These are phyloP conservation scores for Phymatocera aterrima DNA, from an alignment of 2,888 invertebrate genomes.

Conservation along the genomic window DNA sequence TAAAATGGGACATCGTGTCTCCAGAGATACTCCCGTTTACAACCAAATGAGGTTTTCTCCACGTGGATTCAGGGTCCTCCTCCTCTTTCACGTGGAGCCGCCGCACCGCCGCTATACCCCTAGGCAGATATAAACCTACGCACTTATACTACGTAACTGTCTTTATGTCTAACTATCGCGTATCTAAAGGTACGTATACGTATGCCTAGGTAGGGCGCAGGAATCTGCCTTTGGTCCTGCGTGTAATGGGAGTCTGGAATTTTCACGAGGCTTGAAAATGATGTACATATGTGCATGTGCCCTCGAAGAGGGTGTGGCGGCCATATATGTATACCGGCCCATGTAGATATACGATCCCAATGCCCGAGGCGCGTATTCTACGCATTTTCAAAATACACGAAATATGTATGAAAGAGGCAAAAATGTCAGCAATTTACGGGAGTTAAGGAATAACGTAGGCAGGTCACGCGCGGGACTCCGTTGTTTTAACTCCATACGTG, in stretches of 20 bases:
- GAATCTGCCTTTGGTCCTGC: constrained; percentile 11
- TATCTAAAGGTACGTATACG: neutral
- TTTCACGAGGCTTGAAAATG: constrained; percentile 18
- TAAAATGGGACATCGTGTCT: constrained; percentile 30
- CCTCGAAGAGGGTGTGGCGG: neutral
- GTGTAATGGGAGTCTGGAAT: neutral
- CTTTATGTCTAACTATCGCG: neutral
- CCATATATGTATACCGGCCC: neutral
- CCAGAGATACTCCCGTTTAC: constrained; percentile 20
- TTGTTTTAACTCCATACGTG: constrained; percentile 22
- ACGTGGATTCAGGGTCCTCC: neutral
- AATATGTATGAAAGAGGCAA: neutral
- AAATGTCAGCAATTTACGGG: constrained; percentile 13
- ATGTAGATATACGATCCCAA: neutral
- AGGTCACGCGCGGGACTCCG: constrained; percentile 30
- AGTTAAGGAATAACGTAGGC: constrained; percentile 26
- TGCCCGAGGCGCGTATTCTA: constrained; percentile 20
- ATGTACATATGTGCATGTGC: neutral
- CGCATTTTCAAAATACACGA: constrained; percentile 26
- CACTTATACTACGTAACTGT: neutral
- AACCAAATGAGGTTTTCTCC: constrained; percentile 12
- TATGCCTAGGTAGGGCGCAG: neutral
- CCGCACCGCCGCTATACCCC: too few relatives aligned
- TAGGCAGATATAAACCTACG: too few relatives aligned
- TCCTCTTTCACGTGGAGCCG: neutral